Evolutionary conservation across 2,888 invertebrate genomes (phyloP).

Genomic region (Lordiphosa fenestrarum): DNA sequence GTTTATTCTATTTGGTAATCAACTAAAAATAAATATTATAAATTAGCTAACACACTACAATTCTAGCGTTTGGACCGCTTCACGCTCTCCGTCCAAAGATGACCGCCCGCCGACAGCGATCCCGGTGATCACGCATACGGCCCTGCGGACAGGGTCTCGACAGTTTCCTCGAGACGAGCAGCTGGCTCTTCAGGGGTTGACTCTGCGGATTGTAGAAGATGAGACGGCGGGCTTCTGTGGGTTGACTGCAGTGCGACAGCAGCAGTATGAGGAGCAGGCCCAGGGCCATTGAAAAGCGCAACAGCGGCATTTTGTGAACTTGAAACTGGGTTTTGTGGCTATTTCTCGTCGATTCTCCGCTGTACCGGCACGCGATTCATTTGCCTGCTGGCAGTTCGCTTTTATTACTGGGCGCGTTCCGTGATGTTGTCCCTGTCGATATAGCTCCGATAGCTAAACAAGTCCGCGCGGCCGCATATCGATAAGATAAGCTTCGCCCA

Average conservation of each 20-base stretch:
- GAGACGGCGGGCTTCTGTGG: conserved; percentile 48
- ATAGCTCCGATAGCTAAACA: conserved; percentile 38
- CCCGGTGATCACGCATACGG: conserved; percentile 72
- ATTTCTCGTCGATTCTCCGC: background rate
- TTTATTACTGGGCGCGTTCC: conserved; percentile 48
- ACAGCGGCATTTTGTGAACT: conserved; percentile 39
- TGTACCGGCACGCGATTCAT: conserved; percentile 11
- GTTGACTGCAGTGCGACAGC: conserved; percentile 35
- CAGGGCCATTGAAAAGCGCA: conserved; percentile 32
- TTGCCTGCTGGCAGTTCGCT: conserved; percentile 21
- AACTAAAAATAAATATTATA: conserved; percentile 47
- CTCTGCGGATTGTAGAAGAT: conserved; percentile 66
- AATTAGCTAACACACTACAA: conserved; percentile 37
- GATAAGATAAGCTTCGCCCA: conserved; percentile 46
- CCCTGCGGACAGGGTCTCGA: conserved; percentile 67
- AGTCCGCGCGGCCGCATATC: conserved; percentile 22
- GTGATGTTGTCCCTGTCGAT: conserved; percentile 38
- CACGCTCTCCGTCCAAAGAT: conserved; percentile 57
- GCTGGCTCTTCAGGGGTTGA: conserved; percentile 59
- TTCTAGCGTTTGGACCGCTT: conserved; percentile 1
- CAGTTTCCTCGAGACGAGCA: conserved; percentile 57
- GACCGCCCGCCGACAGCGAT: conserved; percentile 72
- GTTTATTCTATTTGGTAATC: conserved; percentile 13
- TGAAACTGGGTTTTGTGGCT: background rate
- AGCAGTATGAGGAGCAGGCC: conserved; percentile 46